phyloP scores from a whole-genome alignment of 1,140 invertebrate species.

The Cydia pomonella region DNA sequence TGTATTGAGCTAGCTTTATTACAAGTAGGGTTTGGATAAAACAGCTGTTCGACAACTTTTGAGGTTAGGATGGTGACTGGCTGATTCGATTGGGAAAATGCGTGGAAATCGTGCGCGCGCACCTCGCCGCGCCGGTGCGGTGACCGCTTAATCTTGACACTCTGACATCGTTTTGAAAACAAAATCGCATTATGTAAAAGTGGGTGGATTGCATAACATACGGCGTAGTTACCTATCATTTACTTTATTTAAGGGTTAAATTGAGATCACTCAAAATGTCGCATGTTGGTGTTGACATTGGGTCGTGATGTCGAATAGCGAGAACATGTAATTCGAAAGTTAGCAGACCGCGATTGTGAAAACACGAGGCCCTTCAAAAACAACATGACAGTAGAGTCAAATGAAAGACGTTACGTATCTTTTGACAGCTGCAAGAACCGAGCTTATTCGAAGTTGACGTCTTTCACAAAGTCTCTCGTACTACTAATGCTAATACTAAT shows the following conservation, averaged over 20 bases:
- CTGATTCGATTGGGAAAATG: slow-evolving; percentile 61
- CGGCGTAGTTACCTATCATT: not conserved
- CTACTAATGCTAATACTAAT: too few relatives aligned
- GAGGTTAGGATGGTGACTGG: slow-evolving; percentile 74
- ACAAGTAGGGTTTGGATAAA: slow-evolving; percentile 41
- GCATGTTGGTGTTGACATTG: too few relatives aligned
- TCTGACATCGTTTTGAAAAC: slow-evolving; percentile 40
- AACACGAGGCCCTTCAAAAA: too few relatives aligned
- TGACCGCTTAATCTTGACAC: slow-evolving; percentile 46
- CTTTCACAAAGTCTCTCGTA: too few relatives aligned
- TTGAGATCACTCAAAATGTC: not conserved
- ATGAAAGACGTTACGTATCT: too few relatives aligned
- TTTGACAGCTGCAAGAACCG: too few relatives aligned
- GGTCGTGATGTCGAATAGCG: too few relatives aligned
- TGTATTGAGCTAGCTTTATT: not conserved
- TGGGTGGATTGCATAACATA: not conserved
- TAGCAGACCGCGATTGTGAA: too few relatives aligned
- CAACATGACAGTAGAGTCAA: too few relatives aligned
- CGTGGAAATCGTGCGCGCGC: slow-evolving; percentile 64
- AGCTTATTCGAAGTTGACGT: too few relatives aligned
- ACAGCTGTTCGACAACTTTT: slow-evolving; percentile 70
- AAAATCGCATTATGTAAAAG: slow-evolving; percentile 23
- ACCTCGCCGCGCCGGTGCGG: slow-evolving; percentile 59
- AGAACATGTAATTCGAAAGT: too few relatives aligned
- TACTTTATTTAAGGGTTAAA: not conserved